phyloP scores from a whole-genome alignment of 2,888 invertebrate genomes.

The Tiliacea aurago region DNA sequence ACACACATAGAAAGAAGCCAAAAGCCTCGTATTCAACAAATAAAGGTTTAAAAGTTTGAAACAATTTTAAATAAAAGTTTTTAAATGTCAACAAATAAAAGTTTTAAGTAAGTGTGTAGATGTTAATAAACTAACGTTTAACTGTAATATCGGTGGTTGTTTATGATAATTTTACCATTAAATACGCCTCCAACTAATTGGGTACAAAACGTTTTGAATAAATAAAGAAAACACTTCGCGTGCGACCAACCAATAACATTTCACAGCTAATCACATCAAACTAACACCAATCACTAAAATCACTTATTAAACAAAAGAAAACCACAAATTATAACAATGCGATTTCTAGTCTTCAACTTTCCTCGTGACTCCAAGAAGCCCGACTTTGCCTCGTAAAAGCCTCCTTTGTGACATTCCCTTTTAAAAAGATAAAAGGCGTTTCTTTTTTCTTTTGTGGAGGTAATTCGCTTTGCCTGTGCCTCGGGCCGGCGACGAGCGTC shows the following conservation, averaged over 20 bases:
- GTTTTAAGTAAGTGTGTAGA: neutral
- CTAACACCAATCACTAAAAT: slow-evolving; percentile 15
- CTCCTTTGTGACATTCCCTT: slow-evolving; percentile 52
- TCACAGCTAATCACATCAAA: slow-evolving; percentile 7
- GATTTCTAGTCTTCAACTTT: slow-evolving; percentile 14
- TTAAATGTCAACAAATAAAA: no score
- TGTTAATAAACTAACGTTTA: neutral
- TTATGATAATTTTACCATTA: neutral
- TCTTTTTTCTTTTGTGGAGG: slow-evolving; percentile 59
- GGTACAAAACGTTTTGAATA: slow-evolving; percentile 11
- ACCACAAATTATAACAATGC: neutral
- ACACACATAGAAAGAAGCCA: neutral
- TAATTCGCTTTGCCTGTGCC: slow-evolving; percentile 63
- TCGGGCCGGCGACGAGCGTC: slow-evolving; percentile 2
- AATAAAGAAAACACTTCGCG: slow-evolving; percentile 24
- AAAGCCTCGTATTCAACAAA: neutral
- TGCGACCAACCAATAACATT: slow-evolving; percentile 22
- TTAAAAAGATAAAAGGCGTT: slow-evolving; percentile 63
- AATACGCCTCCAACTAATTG: neutral
- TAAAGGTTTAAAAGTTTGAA: neutral
- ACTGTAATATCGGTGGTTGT: neutral
- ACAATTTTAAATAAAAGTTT: neutral
- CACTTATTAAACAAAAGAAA: slow-evolving; percentile 7
- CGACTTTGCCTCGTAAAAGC: slow-evolving; percentile 47
- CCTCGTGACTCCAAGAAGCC: slow-evolving; percentile 25